Conservation (phyloP, 1,140 invertebrate genomes). For the Diorhabda elongata region DNA sequence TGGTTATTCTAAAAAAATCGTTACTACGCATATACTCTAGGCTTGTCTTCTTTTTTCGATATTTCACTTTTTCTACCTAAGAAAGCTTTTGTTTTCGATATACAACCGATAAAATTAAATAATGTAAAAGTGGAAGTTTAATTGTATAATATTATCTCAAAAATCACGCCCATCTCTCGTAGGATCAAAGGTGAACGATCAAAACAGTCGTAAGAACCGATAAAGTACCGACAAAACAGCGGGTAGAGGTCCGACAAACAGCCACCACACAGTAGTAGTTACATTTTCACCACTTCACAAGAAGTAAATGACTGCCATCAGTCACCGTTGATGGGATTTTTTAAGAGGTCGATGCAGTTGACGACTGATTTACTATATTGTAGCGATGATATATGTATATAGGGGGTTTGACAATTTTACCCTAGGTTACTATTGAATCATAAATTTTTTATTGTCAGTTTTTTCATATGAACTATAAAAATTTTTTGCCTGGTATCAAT, state of each 20-base stretch:
- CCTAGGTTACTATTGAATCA: neutral
- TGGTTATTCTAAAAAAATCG: no score
- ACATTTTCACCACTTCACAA: conserved; percentile 14
- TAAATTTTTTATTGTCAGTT: no score
- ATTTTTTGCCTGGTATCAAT: no score
- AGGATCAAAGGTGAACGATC: conserved; percentile 13
- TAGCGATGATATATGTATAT: neutral
- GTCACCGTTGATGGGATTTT: conserved; percentile 34
- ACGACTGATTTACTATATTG: conserved; percentile 1
- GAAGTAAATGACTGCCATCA: conserved; percentile 19
- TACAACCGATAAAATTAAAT: no score
- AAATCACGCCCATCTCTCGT: neutral
- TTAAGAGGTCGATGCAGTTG: conserved; percentile 32
- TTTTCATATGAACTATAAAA: no score
- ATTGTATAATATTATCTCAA: no score
- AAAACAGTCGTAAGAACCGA: neutral
- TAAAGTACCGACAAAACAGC: neutral
- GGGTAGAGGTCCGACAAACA: conserved; percentile 7
- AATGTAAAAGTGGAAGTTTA: no score
- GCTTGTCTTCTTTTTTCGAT: no score
- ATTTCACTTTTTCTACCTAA: no score
- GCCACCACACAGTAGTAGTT: conserved; percentile 10
- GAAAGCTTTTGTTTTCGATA: no score
- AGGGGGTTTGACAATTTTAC: neutral
- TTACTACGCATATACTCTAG: no score